Evolutionary conservation across 1,140 invertebrate species (phyloP).

Genomic region (Cherax quadricarinatus): DNA sequence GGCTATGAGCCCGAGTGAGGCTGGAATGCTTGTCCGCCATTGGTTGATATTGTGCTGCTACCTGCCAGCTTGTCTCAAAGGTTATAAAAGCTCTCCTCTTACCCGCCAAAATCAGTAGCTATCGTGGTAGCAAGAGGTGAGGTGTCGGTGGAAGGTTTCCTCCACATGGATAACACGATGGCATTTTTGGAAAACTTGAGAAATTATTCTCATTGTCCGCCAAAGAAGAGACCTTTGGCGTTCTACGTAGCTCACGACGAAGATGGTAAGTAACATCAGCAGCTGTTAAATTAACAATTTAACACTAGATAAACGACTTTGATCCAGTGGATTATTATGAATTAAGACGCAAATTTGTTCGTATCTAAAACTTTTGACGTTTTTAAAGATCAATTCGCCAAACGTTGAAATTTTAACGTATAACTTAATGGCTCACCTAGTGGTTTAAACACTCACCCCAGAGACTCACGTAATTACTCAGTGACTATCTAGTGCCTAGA

Average conservation of each 20-base stretch:
- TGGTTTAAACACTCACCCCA: no score
- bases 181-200: slow-evolving; percentile 24
- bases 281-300: background rate
- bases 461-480: no score
- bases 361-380: no score
- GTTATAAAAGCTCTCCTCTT: slow-evolving; percentile 42
- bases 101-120: slow-evolving; percentile 47
- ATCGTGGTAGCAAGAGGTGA: slow-evolving; percentile 12
- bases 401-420: no score
- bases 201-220: slow-evolving; percentile 61
- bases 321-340: no score
- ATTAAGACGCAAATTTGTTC: no score
- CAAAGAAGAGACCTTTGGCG: slow-evolving; percentile 47
- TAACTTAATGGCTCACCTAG: no score
- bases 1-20: background rate
- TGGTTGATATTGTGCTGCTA: slow-evolving; percentile 58
- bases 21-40: slow-evolving; percentile 28
- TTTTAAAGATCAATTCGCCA: no score
- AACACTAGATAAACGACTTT: no score
- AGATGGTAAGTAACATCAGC: slow-evolving; percentile 41
- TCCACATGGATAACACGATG: slow-evolving; percentile 54
- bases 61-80: slow-evolving; percentile 34
- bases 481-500: no score
- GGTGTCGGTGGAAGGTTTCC: slow-evolving; percentile 34
- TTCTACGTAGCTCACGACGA: slow-evolving; percentile 45